Conservation (phyloP, 2,888 invertebrate species). For the Antheraea yamamai region DNA sequence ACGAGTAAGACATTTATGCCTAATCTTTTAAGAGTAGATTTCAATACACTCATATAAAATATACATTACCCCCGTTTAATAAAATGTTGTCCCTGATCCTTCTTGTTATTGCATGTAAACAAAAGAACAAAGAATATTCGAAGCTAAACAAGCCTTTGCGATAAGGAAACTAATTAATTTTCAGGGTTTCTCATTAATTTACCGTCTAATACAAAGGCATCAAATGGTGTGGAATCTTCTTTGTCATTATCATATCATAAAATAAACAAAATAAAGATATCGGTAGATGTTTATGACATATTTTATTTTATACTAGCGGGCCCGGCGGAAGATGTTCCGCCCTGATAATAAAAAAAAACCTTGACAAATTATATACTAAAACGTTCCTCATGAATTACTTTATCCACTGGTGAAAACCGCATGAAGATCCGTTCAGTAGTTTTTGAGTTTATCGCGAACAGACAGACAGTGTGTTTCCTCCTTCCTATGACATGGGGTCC, state of each 20-base stretch:
- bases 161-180: constrained; percentile 15
- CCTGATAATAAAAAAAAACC: too few relatives aligned
- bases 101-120: constrained; percentile 17
- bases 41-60: constrained; percentile 15
- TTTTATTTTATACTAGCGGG: not conserved
- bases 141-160: not conserved
- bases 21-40: constrained; percentile 24
- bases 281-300: not conserved
- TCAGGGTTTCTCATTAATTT: constrained; percentile 2
- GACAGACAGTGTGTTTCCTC: too few relatives aligned
- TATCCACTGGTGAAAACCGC: too few relatives aligned
- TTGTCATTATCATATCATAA: not conserved
- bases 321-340: too few relatives aligned
- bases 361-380: too few relatives aligned
- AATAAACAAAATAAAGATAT: not conserved
- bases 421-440: too few relatives aligned
- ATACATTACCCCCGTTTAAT: not conserved
- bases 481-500: too few relatives aligned
- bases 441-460: too few relatives aligned
- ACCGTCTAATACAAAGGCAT: constrained; percentile 7
- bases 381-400: too few relatives aligned
- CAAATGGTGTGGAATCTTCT: not conserved
- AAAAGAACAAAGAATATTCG: constrained; percentile 37
- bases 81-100: not conserved
- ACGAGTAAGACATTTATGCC: constrained; percentile 32